Base-by-base conservation (phyloP, 1,140 invertebrate species). In the Euborellia annulipes region DNA sequence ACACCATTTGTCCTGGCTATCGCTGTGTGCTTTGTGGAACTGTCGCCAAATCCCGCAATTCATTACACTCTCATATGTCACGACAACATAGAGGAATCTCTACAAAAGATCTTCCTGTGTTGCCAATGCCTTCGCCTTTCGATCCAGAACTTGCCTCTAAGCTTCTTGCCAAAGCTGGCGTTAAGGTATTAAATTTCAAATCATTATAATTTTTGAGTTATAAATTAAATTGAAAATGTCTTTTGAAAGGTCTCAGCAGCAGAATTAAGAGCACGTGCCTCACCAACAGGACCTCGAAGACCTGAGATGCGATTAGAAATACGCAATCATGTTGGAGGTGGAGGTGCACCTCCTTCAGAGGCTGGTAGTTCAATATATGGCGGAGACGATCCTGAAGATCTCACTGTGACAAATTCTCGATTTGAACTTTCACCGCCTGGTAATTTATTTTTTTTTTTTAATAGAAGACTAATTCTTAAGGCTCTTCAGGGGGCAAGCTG, bases 41-140 rank as follows among this genome's bases (percentile, higher is more conserved):
- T 1, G 86, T 91, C 14, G 87, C 87, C 23, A 91, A 91, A 60
- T 89, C 85, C 0, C 70, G 87, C 23, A 92, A 92, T 63, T 88
- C 84, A 0, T 66, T 90, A 11, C 86, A 90, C 62, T 90, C 85
- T 18, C 87, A 92, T 64, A 92, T 92, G 87, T 85, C 82, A 40
- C 76, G 86, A 16, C 86, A 90, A 60, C 86, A 90, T 59, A 75
- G 87, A 19, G 87, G 87, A 37, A 90, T 92, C 56, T 87, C 83
- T 55, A 90, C 87, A 36, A 90, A 90, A 69, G 86, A 90, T 59
- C 68, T 92, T 42, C 87, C 87, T 3, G 85, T 91, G 9, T 60
- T 89, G 50, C 85, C 85, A 23, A 89, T 91, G 86, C 87, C 86
- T 7, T 83, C 83, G 41, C 78, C 84, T 2, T 91, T 90, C 58